phyloP scores from a whole-genome alignment of 2,113 vertebrate genomes.

The Propithecus coquereli region DNA sequence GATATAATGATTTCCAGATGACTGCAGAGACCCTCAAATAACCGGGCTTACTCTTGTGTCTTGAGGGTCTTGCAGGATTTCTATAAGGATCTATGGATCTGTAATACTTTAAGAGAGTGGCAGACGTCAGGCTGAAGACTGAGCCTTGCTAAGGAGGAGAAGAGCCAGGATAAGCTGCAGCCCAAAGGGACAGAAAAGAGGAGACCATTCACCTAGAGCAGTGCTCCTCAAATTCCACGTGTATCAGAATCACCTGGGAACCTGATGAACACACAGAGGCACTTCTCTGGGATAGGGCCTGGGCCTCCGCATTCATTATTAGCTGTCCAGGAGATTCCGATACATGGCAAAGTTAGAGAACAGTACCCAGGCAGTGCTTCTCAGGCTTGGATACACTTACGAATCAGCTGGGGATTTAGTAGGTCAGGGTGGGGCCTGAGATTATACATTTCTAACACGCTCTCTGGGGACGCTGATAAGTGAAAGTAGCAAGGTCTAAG shows the following conservation, averaged over 20 bases:
- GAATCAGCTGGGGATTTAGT: not conserved
- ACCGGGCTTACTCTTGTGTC: not conserved
- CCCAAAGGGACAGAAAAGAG: not conserved
- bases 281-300: not conserved
- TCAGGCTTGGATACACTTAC: not conserved
- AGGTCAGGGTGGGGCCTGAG: not conserved
- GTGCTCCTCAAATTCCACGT: not conserved
- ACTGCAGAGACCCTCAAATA: not conserved
- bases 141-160: not conserved
- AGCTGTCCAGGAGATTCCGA: not conserved
- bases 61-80: not conserved
- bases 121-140: not conserved
- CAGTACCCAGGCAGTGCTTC: not conserved
- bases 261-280: not conserved
- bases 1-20: not conserved
- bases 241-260: not conserved
- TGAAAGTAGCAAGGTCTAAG: too few species aligned
- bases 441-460: not conserved
- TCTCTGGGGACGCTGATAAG: not conserved
- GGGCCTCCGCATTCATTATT: not conserved
- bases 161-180: not conserved
- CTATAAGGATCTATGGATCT: not conserved
- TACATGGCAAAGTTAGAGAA: not conserved
- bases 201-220: not conserved
- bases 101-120: not conserved